Base-by-base conservation (phyloP, 2,888 invertebrate species). In the Papilio elwesi region DNA sequence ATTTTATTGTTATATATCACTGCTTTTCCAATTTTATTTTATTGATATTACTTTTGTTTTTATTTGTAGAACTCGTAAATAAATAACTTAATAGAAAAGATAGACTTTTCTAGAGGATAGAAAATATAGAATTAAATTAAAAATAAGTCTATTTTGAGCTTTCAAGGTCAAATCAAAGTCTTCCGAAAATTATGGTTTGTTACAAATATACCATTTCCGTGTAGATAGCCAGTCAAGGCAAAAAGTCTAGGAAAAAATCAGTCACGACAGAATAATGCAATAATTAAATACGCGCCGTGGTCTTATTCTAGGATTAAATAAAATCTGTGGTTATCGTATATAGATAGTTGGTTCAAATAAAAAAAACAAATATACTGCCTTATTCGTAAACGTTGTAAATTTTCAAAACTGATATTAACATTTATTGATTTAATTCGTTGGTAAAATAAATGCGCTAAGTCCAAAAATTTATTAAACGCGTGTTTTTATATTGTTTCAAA, bases 321-420 rank as follows among this genome's bases (percentile, higher is more conserved):
- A 67, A 52, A 53, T 74, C 70, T 64, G 66, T 73, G 75, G 73
- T 74, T 78, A 76, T 78, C 73, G 52, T 77, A 74, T 68, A 70
- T 78, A 75, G 64, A 73, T 74, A 77, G 74, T 75, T 70, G 77
- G 76, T 78, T 79, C 71, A 76, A 78, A 79, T 78, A 77, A 77
- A 71, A 76, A 74, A 75, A 75, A 78, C 75, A 75, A 78, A 79
- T 80, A 79, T 85, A 86, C 86, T 87, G 87, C 86, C 86, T 87
- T 87, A 87, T 82, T 82, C 82, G 78, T 84, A 81, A 76, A 81
- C 78, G 79, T 81, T 82, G 81, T 81, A 80, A 82, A 76, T 78
- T 78, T 78, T 76, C 78, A 77, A 66, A 79, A 74, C 74, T 77
- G 74, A 73, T 74, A 64, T 75, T 72, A 73, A 51, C 68, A 67